Evolutionary conservation across 2,888 invertebrate species (phyloP), one percentile per base, ranked within the genome.

Genomic region (Pantelozetes paolii): DNA sequence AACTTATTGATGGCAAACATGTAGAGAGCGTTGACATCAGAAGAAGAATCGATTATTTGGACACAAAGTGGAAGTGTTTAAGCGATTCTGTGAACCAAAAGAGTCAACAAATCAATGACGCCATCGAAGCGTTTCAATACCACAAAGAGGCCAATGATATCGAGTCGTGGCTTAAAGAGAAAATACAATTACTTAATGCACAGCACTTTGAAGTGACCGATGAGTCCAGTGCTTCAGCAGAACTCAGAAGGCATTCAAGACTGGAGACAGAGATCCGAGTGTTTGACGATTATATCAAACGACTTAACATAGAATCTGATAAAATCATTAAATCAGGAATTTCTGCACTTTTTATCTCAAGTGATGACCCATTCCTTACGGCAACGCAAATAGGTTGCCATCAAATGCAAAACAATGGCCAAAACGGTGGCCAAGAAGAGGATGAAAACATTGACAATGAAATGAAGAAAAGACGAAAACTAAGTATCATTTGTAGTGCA

Each of bases 131-230:
- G 0, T 94, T 80, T 13, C 82, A 89, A 87, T 96, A 95, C 84
- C 94, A 95, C 82, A 91, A 94, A 0, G 98, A 98, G 83, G 95
- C 96, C 0, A 96, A 98, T 83, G 98, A 98, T 81, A 92, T 94
- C 0, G 97, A 98, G 80, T 95, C 95, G 0, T 98, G 96, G 95
- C 88, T 97, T 84, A 91, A 92, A 78, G 98, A 98, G 83, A 95
- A 94, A 83, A 90, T 93, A 83, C 90, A 95, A 0, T 86, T 99
- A 50, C 92, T 95, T 18, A 88, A 89, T 15, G 92, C 93, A 0
- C 88, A 88, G 71, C 98, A 99, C 84, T 91, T 90, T 80, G 98
- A 98, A 0, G 23, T 23, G 1, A 88, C 88, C 20, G 96, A 96
- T 84, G 95, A 95, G 79, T 91, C 93, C 0, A 90, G 91, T 74